Evolutionary conservation across 2,797 vertebrate genomes (phyloP).

Genomic region (Danio tinwini): DNA sequence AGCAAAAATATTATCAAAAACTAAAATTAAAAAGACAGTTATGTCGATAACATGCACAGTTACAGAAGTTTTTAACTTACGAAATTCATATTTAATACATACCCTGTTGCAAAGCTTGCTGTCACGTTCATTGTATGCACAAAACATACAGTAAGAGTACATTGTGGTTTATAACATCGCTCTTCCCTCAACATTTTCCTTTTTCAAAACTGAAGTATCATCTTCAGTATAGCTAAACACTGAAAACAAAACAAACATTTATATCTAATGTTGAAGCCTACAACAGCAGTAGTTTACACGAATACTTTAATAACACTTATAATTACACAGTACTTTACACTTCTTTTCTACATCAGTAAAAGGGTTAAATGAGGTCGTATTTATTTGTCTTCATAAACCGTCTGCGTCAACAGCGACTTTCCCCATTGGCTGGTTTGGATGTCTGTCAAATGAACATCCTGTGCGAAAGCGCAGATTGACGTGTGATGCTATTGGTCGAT

Average conservation of each 20-base stretch:
- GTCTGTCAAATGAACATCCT: neutral
- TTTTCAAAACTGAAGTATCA: neutral
- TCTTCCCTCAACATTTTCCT: no score
- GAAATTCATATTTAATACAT: neutral
- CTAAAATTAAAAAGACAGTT: no score
- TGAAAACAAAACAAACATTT: neutral
- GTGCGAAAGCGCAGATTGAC: constrained; percentile 16
- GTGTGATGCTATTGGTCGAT: constrained; percentile 67
- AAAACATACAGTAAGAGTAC: neutral
- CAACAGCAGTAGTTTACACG: neutral
- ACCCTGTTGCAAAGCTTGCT: neutral
- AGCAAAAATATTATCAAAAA: no score
- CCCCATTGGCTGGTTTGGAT: constrained; percentile 12
- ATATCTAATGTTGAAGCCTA: neutral
- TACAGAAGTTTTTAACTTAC: no score
- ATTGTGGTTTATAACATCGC: neutral
- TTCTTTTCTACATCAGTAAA: neutral
- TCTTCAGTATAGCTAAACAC: neutral
- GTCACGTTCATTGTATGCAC: neutral
- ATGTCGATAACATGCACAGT: no score
- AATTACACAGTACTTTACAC: no score
- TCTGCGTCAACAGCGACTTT: neutral
- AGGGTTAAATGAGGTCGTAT: neutral
- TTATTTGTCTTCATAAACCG: neutral
- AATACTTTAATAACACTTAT: no score